Percentiles rank a stretch among this genome's conserved stretches.
Evolutionary conservation across 2,113 vertebrate genomes (phyloP).

Genomic region (Hippolais icterina): DNA sequence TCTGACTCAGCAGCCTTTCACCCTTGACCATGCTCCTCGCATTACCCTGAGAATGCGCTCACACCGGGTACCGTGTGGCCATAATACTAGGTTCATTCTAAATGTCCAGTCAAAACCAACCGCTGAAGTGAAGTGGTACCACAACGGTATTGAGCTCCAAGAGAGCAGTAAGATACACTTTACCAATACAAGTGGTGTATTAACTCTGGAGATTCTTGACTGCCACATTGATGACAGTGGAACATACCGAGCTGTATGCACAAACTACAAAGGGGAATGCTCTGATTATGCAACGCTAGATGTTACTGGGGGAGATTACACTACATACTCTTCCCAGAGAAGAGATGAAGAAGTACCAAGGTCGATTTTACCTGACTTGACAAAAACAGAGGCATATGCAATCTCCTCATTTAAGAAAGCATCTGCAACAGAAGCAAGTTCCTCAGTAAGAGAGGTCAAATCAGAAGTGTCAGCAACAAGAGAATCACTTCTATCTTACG

Average conservation of each 20-base stretch:
- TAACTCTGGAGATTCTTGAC: conserved; percentile 89
- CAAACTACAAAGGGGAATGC: conserved; percentile 91
- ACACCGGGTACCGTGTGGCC: conserved; percentile 86
- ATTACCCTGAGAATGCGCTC: conserved; percentile 95
- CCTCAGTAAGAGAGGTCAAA: conserved; percentile 85
- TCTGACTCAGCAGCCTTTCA: conserved; percentile 90
- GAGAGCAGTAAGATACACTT: conserved; percentile 87
- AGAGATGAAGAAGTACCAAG: conserved; percentile 89
- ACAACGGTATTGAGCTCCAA: conserved; percentile 87
- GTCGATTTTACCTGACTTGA: conserved; percentile 84
- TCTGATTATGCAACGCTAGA: conserved; percentile 95
- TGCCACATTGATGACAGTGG: conserved; percentile 91
- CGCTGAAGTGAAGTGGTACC: conserved; percentile 90
- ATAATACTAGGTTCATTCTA: conserved; percentile 88
- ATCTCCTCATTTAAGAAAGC: conserved; percentile 86
- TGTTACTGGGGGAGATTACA: conserved; percentile 85
- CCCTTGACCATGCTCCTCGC: conserved; percentile 89
- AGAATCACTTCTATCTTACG: conserved; percentile 79
- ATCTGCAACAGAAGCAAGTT: conserved; percentile 83
- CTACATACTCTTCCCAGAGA: conserved; percentile 81
- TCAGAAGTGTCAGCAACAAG: conserved; percentile 83
- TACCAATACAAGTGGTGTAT: conserved; percentile 87
- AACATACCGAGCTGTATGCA: conserved; percentile 91
- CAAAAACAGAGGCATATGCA: conserved; percentile 87
- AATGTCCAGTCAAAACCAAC: conserved; percentile 94